Percentiles rank a stretch among this genome's conserved stretches.
These are phyloP conservation scores for Hybognathus amarus DNA, from an alignment of 2,797 vertebrate species.

Conservation along the genomic window DNA sequence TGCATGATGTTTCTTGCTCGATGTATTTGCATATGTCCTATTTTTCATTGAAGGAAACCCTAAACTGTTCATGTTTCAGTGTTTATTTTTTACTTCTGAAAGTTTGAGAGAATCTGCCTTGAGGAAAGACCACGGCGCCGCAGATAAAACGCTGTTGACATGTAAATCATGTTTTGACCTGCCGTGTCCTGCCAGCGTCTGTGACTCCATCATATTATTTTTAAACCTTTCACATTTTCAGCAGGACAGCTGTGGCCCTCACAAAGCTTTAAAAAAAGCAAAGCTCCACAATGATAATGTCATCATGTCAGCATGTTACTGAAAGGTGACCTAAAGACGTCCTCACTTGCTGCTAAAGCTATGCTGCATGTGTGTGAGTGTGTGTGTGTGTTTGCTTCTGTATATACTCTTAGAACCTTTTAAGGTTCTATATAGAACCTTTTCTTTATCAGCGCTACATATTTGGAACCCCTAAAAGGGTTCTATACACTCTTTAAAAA, in stretches of 20 bases:
- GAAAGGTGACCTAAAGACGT: neutral
- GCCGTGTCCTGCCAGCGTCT: neutral
- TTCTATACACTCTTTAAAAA: too few relatives aligned
- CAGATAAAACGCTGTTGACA: neutral
- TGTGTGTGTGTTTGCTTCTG: neutral
- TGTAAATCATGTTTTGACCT: neutral
- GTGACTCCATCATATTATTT: neutral
- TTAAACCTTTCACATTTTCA: neutral
- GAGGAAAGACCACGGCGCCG: neutral
- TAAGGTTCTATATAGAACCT: too few relatives aligned
- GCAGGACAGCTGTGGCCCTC: neutral
- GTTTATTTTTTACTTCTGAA: neutral
- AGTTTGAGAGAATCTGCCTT: neutral
- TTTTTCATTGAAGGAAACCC: neutral
- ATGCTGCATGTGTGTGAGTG: neutral
- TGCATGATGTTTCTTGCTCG: neutral
- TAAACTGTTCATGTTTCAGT: neutral
- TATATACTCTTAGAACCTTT: too few relatives aligned
- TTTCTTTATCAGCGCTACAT: too few relatives aligned
- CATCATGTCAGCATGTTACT: neutral
- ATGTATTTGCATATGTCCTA: constrained; percentile 4
- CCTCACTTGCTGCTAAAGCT: neutral
- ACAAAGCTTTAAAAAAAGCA: neutral
- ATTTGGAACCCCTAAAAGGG: too few relatives aligned
- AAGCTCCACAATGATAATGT: neutral